Conservation (phyloP, 2,797 vertebrate genomes). For the Notolabrus celidotus region DNA sequence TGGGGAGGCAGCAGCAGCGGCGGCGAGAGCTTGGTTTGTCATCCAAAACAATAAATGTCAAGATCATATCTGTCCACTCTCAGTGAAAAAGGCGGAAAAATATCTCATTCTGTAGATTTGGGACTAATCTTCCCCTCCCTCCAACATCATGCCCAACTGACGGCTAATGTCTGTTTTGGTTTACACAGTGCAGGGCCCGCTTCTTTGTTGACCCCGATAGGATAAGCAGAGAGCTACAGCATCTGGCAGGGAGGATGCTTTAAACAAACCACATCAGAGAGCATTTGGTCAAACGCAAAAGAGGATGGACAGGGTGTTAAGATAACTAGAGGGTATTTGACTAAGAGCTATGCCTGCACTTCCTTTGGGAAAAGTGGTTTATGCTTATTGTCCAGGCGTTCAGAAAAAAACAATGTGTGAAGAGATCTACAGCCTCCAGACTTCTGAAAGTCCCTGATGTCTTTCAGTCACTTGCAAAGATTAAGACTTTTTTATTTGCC, state of each 20-base stretch:
- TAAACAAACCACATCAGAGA: slow-evolving; percentile 8
- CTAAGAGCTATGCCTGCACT: neutral
- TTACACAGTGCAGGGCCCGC: neutral
- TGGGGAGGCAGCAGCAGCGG: neutral
- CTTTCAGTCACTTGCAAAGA: too few relatives aligned
- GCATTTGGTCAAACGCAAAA: neutral
- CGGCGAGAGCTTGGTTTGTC: slow-evolving; percentile 6
- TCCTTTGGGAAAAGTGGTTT: neutral
- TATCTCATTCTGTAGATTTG: neutral
- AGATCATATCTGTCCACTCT: slow-evolving; percentile 33
- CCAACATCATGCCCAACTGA: slow-evolving; percentile 8
- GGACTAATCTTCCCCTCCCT: neutral
- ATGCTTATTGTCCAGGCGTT: neutral
- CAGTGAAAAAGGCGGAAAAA: slow-evolving; percentile 5
- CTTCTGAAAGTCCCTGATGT: neutral
- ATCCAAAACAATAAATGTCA: slow-evolving; percentile 32
- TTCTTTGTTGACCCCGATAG: slow-evolving; percentile 14
- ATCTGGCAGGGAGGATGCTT: slow-evolving; percentile 10
- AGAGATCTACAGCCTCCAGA: neutral
- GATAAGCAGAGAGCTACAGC: slow-evolving; percentile 5
- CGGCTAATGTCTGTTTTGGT: slow-evolving; percentile 4
- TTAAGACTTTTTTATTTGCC: too few relatives aligned
- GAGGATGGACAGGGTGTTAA: neutral
- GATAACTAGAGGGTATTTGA: neutral
- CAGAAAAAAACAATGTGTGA: neutral